Evolutionary conservation across 2,113 vertebrate genomes (phyloP), one percentile per base, ranked within the genome.

Genomic region (Carettochelys insculpta): DNA sequence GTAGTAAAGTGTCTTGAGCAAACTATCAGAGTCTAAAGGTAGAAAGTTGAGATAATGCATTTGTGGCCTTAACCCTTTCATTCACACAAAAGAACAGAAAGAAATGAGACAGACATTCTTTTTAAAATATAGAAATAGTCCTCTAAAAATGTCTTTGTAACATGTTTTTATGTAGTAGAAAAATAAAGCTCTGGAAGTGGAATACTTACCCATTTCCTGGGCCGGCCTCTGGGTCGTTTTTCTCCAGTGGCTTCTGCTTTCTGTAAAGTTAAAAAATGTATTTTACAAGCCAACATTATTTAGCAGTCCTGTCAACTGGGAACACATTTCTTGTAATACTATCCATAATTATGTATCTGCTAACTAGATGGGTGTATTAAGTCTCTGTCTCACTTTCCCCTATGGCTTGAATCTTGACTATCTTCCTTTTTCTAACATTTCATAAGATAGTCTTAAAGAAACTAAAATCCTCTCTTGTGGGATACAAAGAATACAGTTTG

Each of bases 201-300:
- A 97, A 96, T 88, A 97, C 99, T 97, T 98, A 99, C 99, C 99
- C 99, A 99, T 99, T 99, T 99, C 97, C 99, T 99, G 79, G 99
- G 99, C 97, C 99, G 98, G 89, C 99, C 99, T 97, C 99, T 98
- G 94, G 99, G 99, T 97, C 99, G 98, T 97, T 98, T 98, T 98
- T 99, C 98, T 96, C 98, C 98, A 93, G 97, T 97, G 54, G 98
- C 98, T 98, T 99, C 99, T 97, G 98, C 98, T 98, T 99, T 99
- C 99, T 99, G 94, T 85, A 97, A 97, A 95, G 80, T 77, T 77
- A 95, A 92, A 96, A 95, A 96, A 94, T n/a, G 31, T 92, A 43
- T 85, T 96, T 96, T 96, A 93, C 93, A 88, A 85, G 48, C 95
- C 92, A 68, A 88, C 73, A 77, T 84, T 86, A 90, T 91, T 95